These are phyloP conservation scores for Scomberomorus guttatus DNA, from an alignment of 2,797 vertebrate species.

Conservation along the genomic window DNA sequence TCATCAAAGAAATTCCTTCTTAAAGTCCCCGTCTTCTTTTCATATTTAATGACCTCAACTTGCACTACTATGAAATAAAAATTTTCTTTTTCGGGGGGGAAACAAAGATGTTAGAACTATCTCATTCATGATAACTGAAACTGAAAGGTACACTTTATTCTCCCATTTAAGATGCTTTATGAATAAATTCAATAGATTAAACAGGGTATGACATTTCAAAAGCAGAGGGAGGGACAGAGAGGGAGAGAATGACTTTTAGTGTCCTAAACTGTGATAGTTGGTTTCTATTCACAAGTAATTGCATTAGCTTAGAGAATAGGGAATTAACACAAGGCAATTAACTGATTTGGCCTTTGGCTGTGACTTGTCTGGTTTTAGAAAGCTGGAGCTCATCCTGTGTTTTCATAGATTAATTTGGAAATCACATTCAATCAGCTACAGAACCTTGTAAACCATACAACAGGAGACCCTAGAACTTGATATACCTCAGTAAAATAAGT, in stretches of 20 bases:
- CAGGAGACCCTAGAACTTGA: conserved; percentile 6
- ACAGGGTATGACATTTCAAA: conserved; percentile 60
- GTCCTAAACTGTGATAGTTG: conserved; percentile 71
- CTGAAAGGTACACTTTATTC: conserved; percentile 15
- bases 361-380: conserved; percentile 75
- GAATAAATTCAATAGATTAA: conserved; percentile 57
- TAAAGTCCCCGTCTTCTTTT: neutral
- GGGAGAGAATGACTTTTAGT: conserved; percentile 55
- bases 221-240: conserved; percentile 38
- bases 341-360: conserved; percentile 84
- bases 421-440: conserved; percentile 50
- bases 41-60: conserved; percentile 24
- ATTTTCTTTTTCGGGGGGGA: conserved; percentile 7
- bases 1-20: conserved; percentile 13
- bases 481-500: conserved; percentile 22
- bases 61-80: neutral
- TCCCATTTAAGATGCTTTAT: conserved; percentile 30
- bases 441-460: conserved; percentile 42
- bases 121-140: conserved; percentile 23
- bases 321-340: conserved; percentile 83
- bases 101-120: conserved; percentile 23
- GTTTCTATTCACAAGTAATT: conserved; percentile 84
- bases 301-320: conserved; percentile 79
- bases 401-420: conserved; percentile 74
- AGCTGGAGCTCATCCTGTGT: conserved; percentile 67